phyloP scores from a whole-genome alignment of 2,797 vertebrate genomes.

The Sparidentex hasta region DNA sequence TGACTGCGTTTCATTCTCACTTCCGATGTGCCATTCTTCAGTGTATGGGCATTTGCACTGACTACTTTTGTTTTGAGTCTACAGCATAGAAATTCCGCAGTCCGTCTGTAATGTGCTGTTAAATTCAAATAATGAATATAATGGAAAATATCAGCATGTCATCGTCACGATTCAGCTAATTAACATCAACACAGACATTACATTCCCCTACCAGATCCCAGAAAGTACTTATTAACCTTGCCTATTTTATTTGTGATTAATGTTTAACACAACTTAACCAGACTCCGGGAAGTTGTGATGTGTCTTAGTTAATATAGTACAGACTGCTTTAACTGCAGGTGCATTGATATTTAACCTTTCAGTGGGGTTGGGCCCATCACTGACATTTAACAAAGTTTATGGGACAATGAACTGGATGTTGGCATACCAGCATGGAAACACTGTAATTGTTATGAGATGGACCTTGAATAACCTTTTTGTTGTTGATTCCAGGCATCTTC shows the following conservation, averaged over 20 bases:
- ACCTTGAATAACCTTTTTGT: conserved; percentile 8
- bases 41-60: background rate
- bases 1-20: conserved; percentile 21
- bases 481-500: background rate
- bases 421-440: conserved; percentile 56
- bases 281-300: background rate
- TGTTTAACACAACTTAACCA: conserved; percentile 9
- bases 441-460: conserved; percentile 1
- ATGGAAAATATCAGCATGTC: background rate
- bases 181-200: conserved; percentile 14
- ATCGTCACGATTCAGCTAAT: conserved; percentile 31
- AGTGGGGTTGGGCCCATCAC: conserved; percentile 12
- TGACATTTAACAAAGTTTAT: conserved; percentile 58
- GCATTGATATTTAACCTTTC: conserved; percentile 28
- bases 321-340: conserved; percentile 2
- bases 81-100: fast-evolving
- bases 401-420: conserved; percentile 48
- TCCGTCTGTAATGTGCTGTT: background rate
- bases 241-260: conserved; percentile 1
- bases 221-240: background rate
- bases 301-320: conserved; percentile 13
- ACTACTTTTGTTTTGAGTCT: background rate
- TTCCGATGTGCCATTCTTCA: background rate
- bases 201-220: background rate
- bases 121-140: background rate